Evolutionary conservation across 2,797 vertebrate species (phyloP).

Genomic region (Monodelphis domestica): DNA sequence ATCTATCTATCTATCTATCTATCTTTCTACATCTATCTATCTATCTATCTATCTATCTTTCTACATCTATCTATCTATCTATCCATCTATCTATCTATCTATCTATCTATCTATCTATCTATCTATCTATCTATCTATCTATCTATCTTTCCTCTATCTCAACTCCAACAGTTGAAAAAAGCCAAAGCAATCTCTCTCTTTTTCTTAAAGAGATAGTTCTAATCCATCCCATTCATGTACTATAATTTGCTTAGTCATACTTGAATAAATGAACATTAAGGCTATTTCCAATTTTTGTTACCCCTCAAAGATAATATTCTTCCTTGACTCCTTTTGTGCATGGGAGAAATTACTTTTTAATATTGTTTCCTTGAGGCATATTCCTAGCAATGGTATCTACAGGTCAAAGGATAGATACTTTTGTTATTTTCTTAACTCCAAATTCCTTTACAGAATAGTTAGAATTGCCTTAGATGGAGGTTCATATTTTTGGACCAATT

Average conservation of each 20-base stretch:
- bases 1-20: too few relatives aligned
- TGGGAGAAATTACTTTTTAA: background rate
- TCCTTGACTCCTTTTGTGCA: background rate
- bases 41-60: too few relatives aligned
- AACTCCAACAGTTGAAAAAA: background rate
- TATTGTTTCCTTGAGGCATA: background rate
- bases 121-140: too few relatives aligned
- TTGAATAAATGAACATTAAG: background rate
- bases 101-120: too few relatives aligned
- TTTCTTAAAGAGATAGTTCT: background rate
- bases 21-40: too few relatives aligned
- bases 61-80: too few relatives aligned
- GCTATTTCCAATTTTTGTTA: background rate
- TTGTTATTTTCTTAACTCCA: background rate
- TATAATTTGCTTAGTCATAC: background rate
- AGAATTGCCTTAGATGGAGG: background rate
- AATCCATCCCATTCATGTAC: background rate
- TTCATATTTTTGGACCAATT: background rate
- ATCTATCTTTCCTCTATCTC: too few relatives aligned
- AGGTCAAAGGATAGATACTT: background rate
- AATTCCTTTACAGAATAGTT: background rate
- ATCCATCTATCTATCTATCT: too few relatives aligned
- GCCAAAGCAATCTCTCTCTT: background rate
- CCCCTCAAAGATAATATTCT: background rate
- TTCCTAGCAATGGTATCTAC: background rate